phyloP scores from a whole-genome alignment of 2,888 invertebrate species.

The Euspilapteryx auroguttella region DNA sequence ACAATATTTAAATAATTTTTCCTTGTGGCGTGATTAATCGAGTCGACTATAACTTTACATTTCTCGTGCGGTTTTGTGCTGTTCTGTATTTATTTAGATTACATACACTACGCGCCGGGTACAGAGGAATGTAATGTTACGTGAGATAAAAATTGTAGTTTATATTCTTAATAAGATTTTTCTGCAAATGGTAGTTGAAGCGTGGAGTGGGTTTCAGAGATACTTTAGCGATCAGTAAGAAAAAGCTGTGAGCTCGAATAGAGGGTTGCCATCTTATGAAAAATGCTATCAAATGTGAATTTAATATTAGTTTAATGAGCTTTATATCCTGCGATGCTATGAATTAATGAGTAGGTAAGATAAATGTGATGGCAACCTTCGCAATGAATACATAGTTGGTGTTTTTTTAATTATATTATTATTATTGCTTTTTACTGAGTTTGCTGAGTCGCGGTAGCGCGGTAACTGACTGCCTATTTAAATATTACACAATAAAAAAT shows the following conservation, averaged over 20 bases:
- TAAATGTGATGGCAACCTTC: no score
- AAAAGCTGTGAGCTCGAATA: conserved; percentile 52
- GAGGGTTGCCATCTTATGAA: conserved; percentile 28
- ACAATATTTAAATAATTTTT: conserved; percentile 69
- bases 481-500: conserved; percentile 54
- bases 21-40: conserved; percentile 53
- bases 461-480: no score
- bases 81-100: conserved; percentile 10
- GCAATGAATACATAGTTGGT: no score
- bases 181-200: conserved; percentile 39
- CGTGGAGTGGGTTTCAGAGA: conserved; percentile 32
- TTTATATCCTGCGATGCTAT: no score
- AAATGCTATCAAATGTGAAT: no score
- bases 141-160: conserved; percentile 24
- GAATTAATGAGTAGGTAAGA: no score
- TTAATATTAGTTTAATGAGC: no score
- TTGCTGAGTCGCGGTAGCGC: no score
- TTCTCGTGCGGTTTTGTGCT: conserved; percentile 15
- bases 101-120: conserved; percentile 13
- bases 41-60: conserved; percentile 38
- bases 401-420: no score
- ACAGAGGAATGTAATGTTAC: conserved; percentile 33
- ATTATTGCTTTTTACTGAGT: no score
- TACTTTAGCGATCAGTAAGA: conserved; percentile 49
- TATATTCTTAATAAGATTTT: no score